Evolutionary conservation across 2,888 invertebrate genomes (phyloP).

Genomic region (Saturnia pavonia): DNA sequence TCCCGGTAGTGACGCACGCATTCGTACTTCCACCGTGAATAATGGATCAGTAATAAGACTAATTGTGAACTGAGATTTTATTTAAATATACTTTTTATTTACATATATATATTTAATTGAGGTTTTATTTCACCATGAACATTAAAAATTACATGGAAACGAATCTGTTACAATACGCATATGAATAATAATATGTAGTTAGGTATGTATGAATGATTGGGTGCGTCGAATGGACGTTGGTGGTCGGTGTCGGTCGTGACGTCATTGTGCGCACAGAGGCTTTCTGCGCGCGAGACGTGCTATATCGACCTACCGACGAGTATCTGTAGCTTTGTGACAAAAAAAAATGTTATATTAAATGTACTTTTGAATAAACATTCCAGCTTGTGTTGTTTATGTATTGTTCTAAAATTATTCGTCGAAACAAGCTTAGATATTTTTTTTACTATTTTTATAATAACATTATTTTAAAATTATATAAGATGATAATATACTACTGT

Average conservation of each 20-base stretch:
- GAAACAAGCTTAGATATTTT: background rate
- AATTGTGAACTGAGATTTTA: conserved; percentile 11
- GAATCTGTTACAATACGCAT: too few relatives aligned
- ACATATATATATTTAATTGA: background rate
- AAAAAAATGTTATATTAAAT: background rate
- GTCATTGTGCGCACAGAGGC: too few relatives aligned
- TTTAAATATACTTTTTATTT: background rate
- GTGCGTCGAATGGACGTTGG: too few relatives aligned
- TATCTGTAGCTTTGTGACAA: conserved; percentile 1
- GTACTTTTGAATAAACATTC: background rate
- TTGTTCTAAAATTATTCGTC: background rate
- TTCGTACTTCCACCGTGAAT: background rate
- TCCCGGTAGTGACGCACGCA: background rate
- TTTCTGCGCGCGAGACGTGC: too few relatives aligned
- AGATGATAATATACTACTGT: background rate
- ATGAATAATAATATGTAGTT: too few relatives aligned
- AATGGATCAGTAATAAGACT: background rate
- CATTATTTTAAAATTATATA: background rate
- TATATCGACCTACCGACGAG: background rate
- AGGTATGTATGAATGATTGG: too few relatives aligned
- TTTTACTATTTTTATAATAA: background rate
- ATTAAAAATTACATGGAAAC: too few relatives aligned
- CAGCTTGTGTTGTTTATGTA: background rate
- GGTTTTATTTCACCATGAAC: too few relatives aligned
- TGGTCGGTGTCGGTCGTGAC: too few relatives aligned